These are phyloP conservation scores for Sebastes miniatus DNA, from an alignment of 2,797 vertebrate species.

Conservation along the genomic window DNA sequence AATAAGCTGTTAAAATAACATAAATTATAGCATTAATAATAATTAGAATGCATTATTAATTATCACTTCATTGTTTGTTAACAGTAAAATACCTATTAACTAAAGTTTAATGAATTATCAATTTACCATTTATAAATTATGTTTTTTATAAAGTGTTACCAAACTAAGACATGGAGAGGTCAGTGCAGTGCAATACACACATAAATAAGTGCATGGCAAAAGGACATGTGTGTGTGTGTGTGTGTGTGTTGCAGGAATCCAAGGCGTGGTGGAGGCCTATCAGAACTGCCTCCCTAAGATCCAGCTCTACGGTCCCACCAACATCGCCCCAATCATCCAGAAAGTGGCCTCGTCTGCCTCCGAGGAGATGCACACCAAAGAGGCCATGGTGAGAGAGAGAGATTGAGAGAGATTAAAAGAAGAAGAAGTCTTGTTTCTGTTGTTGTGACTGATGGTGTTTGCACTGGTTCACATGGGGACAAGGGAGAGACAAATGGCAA, in stretches of 20 bases:
- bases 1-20: too few relatives aligned
- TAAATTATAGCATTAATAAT: too few relatives aligned
- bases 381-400: constrained; percentile 90
- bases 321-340: constrained; percentile 98
- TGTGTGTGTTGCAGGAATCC: constrained; percentile 87
- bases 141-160: not conserved
- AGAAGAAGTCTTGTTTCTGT: not conserved
- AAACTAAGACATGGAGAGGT: constrained; percentile 18
- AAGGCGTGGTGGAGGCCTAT: constrained; percentile 99
- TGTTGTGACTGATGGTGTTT: constrained; percentile 31
- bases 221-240: constrained; percentile 32
- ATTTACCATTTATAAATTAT: too few relatives aligned
- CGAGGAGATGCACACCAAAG: constrained; percentile 97
- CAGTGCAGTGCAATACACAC: not conserved
- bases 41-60: too few relatives aligned
- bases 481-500: constrained; percentile 14
- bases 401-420: not conserved
- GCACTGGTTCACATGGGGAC: not conserved
- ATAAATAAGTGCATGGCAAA: not conserved
- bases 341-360: constrained; percentile 98
- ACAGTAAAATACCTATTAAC: too few relatives aligned
- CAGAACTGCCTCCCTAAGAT: constrained; percentile 98
- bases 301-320: constrained; percentile 97
- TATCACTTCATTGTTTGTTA: too few relatives aligned
- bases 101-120: too few relatives aligned